Evolutionary conservation across 2,113 vertebrate genomes (phyloP).

Genomic region (Scalopus aquaticus): DNA sequence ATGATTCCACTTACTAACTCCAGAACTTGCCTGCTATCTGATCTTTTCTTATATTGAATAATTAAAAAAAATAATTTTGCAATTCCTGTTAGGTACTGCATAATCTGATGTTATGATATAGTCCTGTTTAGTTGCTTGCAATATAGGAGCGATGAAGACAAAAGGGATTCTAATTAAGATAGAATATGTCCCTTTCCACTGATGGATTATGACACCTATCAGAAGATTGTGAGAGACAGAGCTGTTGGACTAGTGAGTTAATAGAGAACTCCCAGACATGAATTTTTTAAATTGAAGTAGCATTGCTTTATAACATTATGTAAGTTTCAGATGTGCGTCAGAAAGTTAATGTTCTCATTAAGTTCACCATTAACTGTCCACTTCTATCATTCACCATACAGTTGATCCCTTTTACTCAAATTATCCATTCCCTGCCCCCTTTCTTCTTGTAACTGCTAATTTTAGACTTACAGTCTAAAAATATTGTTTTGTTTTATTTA

Average conservation of each 20-base stretch:
- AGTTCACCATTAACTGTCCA: too few species aligned
- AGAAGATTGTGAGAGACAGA: background rate
- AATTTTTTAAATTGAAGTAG: too few species aligned
- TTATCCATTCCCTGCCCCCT: too few species aligned
- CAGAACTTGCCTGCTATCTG: background rate
- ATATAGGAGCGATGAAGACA: background rate
- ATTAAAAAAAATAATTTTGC: background rate
- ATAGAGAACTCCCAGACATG: background rate
- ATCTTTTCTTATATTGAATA: conserved; percentile 32
- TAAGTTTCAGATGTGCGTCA: too few species aligned
- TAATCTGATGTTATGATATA: background rate
- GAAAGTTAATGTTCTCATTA: too few species aligned
- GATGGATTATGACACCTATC: background rate
- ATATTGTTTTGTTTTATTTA: too few species aligned
- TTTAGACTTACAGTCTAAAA: too few species aligned
- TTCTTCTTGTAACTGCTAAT: too few species aligned
- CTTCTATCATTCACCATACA: too few species aligned
- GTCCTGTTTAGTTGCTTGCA: background rate
- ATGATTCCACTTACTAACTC: background rate
- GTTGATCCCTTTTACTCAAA: too few species aligned
- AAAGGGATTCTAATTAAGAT: background rate
- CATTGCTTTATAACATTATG: too few species aligned
- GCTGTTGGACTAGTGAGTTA: background rate
- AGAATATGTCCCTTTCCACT: background rate
- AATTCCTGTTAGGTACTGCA: background rate